Base-by-base conservation (phyloP, 2,888 invertebrate genomes). In the Penaeus monodon region DNA sequence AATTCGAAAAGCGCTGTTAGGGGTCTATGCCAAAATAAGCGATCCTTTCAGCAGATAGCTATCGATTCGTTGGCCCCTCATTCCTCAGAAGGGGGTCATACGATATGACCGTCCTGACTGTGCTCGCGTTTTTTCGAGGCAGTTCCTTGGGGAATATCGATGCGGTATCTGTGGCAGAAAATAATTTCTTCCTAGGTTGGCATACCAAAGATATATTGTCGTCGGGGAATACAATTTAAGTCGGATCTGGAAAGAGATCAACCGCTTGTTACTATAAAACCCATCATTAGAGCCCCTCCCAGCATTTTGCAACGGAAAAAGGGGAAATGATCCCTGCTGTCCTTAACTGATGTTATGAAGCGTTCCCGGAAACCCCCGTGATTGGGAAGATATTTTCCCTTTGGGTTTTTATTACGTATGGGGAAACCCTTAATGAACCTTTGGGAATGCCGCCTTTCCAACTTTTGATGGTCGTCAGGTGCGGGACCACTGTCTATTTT, bases 331-430 rank as follows among this genome's bases (percentile, higher is more conserved):
- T 70, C 57, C 49, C 74, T 57, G 82, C 73, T 24, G 63, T 73
- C 12, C n/a, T 66, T 22, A 83, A 83, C n/a, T 22, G 27, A 76
- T 77, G 76, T 74, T 4, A 74, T 38, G 6, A 57, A 24, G 4
- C 65, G 64, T 83, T 20, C n/a, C 1, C 20, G 83, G 65, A 20
- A 8, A 29, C 1, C 83, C 83, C 22, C 17, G 29, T 44, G 77
- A 83, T 24, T 83, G 77, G 83, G 83, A 83, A 17, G 83, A 14
- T 83, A 65, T n/a, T 27, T 83, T 27, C n/a, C 82, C 83, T 3
- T 64, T 49, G 2, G 66, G n/a, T n/a, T 77, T 27, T 33, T 84
- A 33, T 84, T 66, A 49, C 66, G 24, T 81, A 49, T 66, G 49
- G 81, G 20, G 86, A 65, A 66, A 38, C 6, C 81, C 77, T n/a